Base-by-base conservation (phyloP, 2,113 vertebrate genomes). In the Synchiropus splendidus region DNA sequence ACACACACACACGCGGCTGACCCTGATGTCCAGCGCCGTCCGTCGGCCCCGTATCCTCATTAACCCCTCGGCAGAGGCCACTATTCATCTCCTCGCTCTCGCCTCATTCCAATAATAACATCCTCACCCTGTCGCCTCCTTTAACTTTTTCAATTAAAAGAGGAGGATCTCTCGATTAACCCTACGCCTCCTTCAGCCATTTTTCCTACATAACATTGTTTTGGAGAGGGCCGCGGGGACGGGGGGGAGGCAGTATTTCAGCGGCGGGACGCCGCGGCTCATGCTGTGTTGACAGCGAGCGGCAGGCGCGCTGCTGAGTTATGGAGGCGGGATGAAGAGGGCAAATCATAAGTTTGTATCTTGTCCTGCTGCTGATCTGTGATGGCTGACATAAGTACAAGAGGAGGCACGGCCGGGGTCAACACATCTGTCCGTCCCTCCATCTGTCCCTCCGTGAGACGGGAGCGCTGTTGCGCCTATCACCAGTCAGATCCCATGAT, bases 121-220 rank as follows among this genome's bases (percentile, higher is more conserved):
- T 51, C 61, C 54, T 58, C 17, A 32, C 66, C 57, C 61, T 4
- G 13, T 54, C 42, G 50, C 72, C 34, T 65, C 60, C 38, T 75
- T 75, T 78, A 67, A 72, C 67, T 72, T 77, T 77, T 80, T 53
- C 72, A 80, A 80, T 80, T 77, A 80, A 77, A 74, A 75, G 67
- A 67, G 64, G 69, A 64, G 57, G 52, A 55, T 16, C 21, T 18
- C 70, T 78, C 74, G 61, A 80, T 80, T 80, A 80, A 78, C 77
- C 77, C 39, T 14, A 3, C 17, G 56, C 30, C 65, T 56, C 11
- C 64, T 49, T 6, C 30, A 14, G 61, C 60, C 43, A 74, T 80
- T 67, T 72, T 50, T 75, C 57, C 61, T 21, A 45, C 53, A 31
- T 51, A 43, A 42, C 32, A 45, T 62, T 71, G 69, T 70, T 72